These are phyloP conservation scores for Lepeophtheirus nordmannii DNA, from an alignment of 2,888 invertebrate species.

Conservation along the genomic window DNA sequence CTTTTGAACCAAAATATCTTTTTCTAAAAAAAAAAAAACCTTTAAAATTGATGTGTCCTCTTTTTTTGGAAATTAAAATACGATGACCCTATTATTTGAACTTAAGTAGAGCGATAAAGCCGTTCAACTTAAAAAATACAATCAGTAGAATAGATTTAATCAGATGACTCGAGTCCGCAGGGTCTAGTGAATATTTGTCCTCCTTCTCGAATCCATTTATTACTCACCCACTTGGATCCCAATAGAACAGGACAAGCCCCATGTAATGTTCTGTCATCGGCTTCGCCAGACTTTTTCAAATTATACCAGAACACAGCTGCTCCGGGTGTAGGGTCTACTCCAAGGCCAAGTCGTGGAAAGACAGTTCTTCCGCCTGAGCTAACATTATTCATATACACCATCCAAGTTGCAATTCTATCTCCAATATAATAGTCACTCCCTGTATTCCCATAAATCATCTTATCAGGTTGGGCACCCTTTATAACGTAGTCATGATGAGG, in stretches of 20 bases:
- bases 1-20: no score
- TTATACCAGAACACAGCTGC: slow-evolving; percentile 24
- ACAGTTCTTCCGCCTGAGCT: slow-evolving; percentile 21
- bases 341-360: slow-evolving; percentile 19
- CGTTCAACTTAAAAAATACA: no score
- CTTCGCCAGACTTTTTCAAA: not conserved
- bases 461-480: slow-evolving; percentile 28
- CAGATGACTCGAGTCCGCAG: not conserved
- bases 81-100: no score
- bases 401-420: slow-evolving; percentile 29
- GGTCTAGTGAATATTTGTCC: slow-evolving; percentile 10
- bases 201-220: slow-evolving; percentile 25
- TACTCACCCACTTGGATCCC: slow-evolving; percentile 23
- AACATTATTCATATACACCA: slow-evolving; percentile 27
- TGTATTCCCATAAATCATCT: slow-evolving; percentile 26
- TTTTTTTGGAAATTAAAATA: no score
- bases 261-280: slow-evolving; percentile 17
- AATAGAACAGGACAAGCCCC: slow-evolving; percentile 21
- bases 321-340: slow-evolving; percentile 7
- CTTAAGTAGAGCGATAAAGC: no score
- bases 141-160: no score
- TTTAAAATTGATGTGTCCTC: no score
- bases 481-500: slow-evolving; percentile 34
- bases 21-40: no score
- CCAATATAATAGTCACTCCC: slow-evolving; percentile 24